Base-by-base conservation (phyloP, 92 coral and sea anemone genomes). In the Chrysogorgia sp. region DNA sequence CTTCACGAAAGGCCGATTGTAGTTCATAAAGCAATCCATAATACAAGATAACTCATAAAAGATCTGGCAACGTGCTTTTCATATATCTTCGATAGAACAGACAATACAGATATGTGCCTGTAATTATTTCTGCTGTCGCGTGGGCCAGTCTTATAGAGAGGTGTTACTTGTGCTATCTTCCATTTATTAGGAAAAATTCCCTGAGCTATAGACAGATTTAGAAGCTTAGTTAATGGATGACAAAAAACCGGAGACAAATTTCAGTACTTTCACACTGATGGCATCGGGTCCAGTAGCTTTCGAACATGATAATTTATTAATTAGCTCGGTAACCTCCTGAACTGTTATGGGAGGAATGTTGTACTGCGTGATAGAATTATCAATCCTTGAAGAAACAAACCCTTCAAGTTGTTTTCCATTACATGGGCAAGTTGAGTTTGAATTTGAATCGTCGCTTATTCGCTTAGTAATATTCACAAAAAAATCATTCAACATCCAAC, bases 1-100 rank as follows among this genome's bases (percentile, higher is more conserved):
- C 62, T 48, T 29, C 26, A 12, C 77, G 84, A 60, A 87, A 87
- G 13, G 80, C 88, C 24, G 88, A 83, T 61, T 87, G 91, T 45
- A 49, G 65, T 26, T 61, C 50, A 55, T 76, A 86, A 32, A 86
- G 37, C 43, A 86, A 80, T 17, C 49, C 37, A 35, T 10, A 19
- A 55, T 26, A 40, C 40, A 32, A 85, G 71, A 23, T 80, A 80
- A 26, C 74, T 58, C 32, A 58, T 32, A 43, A 79, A 34, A n/a
- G 67, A 41, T 35, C 70, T 68, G 48, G 72, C 34, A 23, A 67
- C 69, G 55, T 82, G 86, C 43, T 63, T 82, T 56, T 82, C 59
- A 1, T 71, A 67, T 6, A 72, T 30, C 32, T 81, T 60, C 13
- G 81, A 72, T 10, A 82, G 53, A 14, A 80, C 40, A 45, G 84